A percentile compares a stretch with the other conserved stretches of the same genome.
phyloP scores from a whole-genome alignment of 1,140 invertebrate genomes.

The Sarcophaga peregrina region DNA sequence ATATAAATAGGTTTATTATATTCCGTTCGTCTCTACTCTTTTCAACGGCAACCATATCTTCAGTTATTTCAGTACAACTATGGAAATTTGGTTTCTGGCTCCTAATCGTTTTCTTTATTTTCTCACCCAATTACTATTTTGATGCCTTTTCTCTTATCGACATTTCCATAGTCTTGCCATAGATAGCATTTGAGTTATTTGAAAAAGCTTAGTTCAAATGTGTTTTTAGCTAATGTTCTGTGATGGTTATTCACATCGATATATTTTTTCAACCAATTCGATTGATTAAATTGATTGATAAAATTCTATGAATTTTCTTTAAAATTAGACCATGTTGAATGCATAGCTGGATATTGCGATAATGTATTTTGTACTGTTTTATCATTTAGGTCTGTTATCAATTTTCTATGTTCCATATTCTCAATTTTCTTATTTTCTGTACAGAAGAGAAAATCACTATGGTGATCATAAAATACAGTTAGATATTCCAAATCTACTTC shows the following conservation, averaged over 20 bases:
- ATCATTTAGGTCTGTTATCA: conserved; percentile 60
- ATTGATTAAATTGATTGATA: too few species aligned
- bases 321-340: conserved; percentile 66
- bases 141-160: too few species aligned
- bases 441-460: too few species aligned
- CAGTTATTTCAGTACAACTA: conserved; percentile 56
- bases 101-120: conserved; percentile 51
- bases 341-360: conserved; percentile 66
- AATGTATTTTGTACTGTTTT: conserved; percentile 68
- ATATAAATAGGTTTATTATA: neutral
- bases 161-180: too few species aligned
- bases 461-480: too few species aligned
- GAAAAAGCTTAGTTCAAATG: too few species aligned
- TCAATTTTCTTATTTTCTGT: too few species aligned
- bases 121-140: conserved; percentile 56
- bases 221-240: too few species aligned
- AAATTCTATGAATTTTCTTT: conserved; percentile 61
- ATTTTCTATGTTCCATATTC: conserved; percentile 51
- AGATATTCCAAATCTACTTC: too few species aligned
- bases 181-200: too few species aligned
- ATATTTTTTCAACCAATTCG: too few species aligned
- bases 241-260: too few species aligned
- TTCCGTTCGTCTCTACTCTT: conserved; percentile 55
- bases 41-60: conserved; percentile 65
- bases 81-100: conserved; percentile 65